Evolutionary conservation across 2,113 vertebrate species (phyloP).

Genomic region (Thomomys bottae): DNA sequence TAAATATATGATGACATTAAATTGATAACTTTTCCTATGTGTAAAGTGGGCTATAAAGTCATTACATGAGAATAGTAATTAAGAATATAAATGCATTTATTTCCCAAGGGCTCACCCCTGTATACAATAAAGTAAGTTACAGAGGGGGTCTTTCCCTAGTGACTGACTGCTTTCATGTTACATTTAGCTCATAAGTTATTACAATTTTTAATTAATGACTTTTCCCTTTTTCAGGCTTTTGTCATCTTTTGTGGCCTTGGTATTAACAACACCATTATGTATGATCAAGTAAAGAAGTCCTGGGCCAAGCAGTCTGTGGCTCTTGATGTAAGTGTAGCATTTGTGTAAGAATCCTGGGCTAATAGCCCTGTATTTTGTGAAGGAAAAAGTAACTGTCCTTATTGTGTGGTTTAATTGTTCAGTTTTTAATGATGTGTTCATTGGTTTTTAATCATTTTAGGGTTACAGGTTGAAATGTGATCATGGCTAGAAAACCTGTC

Average conservation of each 20-base stretch:
- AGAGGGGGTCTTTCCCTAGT: slow-evolving; percentile 45
- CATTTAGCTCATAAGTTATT: slow-evolving; percentile 59
- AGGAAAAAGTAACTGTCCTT: not conserved
- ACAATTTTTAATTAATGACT: slow-evolving; percentile 54
- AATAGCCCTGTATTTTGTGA: not conserved
- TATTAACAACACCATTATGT: slow-evolving; percentile 99
- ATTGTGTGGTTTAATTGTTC: not conserved
- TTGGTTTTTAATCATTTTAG: slow-evolving; percentile 5
- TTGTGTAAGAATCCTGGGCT: not conserved
- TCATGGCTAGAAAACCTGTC: not conserved
- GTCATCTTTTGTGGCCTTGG: slow-evolving; percentile 99
- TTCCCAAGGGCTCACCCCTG: slow-evolving; percentile 50
- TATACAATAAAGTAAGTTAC: slow-evolving; percentile 61
- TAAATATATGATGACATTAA: slow-evolving; percentile 42
- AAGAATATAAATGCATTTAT: slow-evolving; percentile 64
- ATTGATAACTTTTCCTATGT: slow-evolving; percentile 52
- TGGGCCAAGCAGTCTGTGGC: slow-evolving; percentile 99
- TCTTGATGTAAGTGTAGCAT: slow-evolving; percentile 92
- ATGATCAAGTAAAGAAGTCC: slow-evolving; percentile 99
- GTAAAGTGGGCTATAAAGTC: slow-evolving; percentile 49
- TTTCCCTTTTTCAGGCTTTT: slow-evolving; percentile 91
- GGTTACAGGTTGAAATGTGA: not conserved
- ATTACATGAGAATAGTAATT: slow-evolving; percentile 68
- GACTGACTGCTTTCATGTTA: slow-evolving; percentile 49
- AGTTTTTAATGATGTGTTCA: slow-evolving; percentile 17